Evolutionary conservation across 2,888 invertebrate species (phyloP).

Genomic region (Rhimphoctona megacephalus): DNA sequence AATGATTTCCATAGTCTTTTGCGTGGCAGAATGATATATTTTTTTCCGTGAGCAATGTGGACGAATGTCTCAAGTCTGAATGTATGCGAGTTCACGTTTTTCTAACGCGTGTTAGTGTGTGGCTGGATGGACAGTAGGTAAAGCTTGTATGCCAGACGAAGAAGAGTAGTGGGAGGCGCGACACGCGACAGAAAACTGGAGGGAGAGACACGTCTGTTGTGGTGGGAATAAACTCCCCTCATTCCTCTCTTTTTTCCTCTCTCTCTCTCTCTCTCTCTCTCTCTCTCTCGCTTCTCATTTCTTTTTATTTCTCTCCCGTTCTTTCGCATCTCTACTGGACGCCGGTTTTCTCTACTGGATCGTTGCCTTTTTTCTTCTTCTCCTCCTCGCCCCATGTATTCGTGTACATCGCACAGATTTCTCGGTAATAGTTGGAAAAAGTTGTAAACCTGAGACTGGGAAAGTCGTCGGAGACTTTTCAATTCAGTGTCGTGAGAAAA

Average conservation of each 20-base stretch:
- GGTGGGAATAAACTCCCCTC: constrained; percentile 67
- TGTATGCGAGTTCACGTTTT: constrained; percentile 63
- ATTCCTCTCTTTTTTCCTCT: constrained; percentile 60
- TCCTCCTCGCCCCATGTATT: neutral
- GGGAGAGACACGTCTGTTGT: constrained; percentile 70
- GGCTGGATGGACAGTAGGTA: constrained; percentile 61
- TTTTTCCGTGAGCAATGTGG: neutral
- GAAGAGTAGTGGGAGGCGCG: constrained; percentile 83
- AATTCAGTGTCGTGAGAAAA: constrained; percentile 33
- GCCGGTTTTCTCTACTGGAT: constrained; percentile 53
- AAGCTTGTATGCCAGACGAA: constrained; percentile 68
- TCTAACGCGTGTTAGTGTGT: constrained; percentile 58
- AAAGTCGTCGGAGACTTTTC: constrained; percentile 42
- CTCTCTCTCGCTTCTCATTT: neutral
- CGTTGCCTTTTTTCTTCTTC: constrained; percentile 30
- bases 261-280: constrained; percentile 22
- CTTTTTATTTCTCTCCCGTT: neutral
- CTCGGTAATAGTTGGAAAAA: constrained; percentile 45
- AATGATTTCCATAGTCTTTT: neutral
- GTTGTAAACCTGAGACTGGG: constrained; percentile 35
- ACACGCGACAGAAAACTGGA: constrained; percentile 82
- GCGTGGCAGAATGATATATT: neutral
- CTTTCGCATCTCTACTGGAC: constrained; percentile 32
- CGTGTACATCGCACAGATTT: constrained; percentile 43
- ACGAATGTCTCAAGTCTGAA: constrained; percentile 42